Conservation (phyloP, 1,140 invertebrate genomes). For the Aphelenchoides fujianensis region DNA sequence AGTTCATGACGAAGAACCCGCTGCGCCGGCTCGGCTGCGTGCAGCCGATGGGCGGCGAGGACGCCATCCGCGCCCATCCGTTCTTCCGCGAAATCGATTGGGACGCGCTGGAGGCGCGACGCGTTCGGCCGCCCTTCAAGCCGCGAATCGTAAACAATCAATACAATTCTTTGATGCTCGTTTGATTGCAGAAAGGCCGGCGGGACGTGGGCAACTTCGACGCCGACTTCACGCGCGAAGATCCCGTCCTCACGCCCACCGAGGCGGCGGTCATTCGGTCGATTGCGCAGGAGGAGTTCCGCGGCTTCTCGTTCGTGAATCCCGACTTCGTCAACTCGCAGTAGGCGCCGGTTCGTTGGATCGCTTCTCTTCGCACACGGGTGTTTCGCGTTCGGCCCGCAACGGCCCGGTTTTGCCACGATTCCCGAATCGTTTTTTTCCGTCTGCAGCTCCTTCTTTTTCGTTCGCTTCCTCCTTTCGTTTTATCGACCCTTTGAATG, state of each 20-base stretch:
- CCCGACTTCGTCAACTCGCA: conserved; percentile 69
- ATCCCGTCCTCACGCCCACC: conserved; percentile 82
- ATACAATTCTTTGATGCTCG: too few relatives aligned
- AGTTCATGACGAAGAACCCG: conserved; percentile 92
- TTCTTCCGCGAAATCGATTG: conserved; percentile 87
- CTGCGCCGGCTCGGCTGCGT: conserved; percentile 79
- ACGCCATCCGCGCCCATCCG: conserved; percentile 76
- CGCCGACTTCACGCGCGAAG: conserved; percentile 86
- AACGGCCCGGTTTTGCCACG: too few relatives aligned
- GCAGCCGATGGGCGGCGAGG: conserved; percentile 74
- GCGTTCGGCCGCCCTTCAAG: conserved; percentile 87
- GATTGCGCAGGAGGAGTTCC: conserved; percentile 96
- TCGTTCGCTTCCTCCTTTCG: too few relatives aligned
- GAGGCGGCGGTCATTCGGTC: conserved; percentile 81
- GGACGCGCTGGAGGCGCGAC: conserved; percentile 79
- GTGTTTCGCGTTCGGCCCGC: not conserved
- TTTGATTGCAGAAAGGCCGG: conserved; percentile 76
- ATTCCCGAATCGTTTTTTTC: too few relatives aligned
- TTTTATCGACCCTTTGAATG: too few relatives aligned
- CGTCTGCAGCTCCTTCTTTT: too few relatives aligned
- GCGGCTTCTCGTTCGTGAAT: conserved; percentile 96
- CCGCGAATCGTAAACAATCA: conserved; percentile 90
- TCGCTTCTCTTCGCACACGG: not conserved
- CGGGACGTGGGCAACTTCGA: conserved; percentile 96
- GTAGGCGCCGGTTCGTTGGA: not conserved